Evolutionary conservation across 2,113 vertebrate genomes (phyloP).

Genomic region (Etheostoma spectabile): DNA sequence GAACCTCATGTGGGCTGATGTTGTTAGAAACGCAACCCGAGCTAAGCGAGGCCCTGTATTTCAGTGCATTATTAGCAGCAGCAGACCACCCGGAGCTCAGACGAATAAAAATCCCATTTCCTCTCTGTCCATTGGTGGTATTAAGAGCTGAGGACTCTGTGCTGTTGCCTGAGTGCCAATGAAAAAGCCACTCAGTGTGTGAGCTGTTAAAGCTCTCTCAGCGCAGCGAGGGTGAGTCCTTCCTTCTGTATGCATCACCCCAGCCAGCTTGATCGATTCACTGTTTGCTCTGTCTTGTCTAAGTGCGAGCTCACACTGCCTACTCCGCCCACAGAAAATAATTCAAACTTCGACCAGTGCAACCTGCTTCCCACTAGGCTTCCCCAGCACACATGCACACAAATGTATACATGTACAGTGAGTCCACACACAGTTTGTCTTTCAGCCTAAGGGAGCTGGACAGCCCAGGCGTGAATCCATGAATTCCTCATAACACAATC

Average conservation of each 20-base stretch:
- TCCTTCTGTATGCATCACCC: conserved; percentile 76
- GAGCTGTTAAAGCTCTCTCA: conserved; percentile 76
- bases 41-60: conserved; percentile 21
- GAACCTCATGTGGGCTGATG: conserved; percentile 18
- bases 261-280: conserved; percentile 79
- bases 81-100: conserved; percentile 54
- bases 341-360: conserved; percentile 69
- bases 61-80: conserved; percentile 54
- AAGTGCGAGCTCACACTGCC: conserved; percentile 66
- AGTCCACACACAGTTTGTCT: conserved; percentile 45
- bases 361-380: conserved; percentile 35
- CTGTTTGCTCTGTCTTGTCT: conserved; percentile 77
- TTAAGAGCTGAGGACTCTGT: conserved; percentile 54
- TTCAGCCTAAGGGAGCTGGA: conserved; percentile 59
- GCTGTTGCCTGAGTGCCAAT: conserved; percentile 58
- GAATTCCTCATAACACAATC: conserved; percentile 85
- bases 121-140: conserved; percentile 57
- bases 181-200: conserved; percentile 73
- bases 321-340: conserved; percentile 63
- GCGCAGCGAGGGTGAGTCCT: conserved; percentile 61
- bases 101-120: conserved; percentile 78
- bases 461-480: conserved; percentile 65
- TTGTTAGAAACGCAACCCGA: conserved; percentile 19
- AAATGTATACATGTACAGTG: conserved; percentile 54
- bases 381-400: not conserved